Evolutionary conservation across 2,888 invertebrate species (phyloP), one percentile per base, ranked within the genome.

Genomic region (Limenitis arthemis): DNA sequence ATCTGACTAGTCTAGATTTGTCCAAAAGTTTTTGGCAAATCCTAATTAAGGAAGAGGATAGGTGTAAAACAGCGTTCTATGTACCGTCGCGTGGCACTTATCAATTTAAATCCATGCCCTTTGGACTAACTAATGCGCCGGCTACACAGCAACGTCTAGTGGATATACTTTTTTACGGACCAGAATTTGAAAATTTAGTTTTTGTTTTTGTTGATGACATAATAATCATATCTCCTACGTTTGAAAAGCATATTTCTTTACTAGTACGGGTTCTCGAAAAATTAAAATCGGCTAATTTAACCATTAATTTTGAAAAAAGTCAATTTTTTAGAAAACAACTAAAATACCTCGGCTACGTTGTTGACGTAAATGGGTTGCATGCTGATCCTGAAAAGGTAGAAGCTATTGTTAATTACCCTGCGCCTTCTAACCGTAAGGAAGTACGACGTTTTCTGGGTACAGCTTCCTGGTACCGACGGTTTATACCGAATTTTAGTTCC

Each of bases 361-460:
- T 79, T 0, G 65, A 69, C 49, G 12, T 34, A 4, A 32, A 57
- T 0, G 66, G 68, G 5, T 39, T 68, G 1, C 60, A 56, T 6
- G 58, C 64, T 1, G 64, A 68, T 32, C 65, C 66, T 5, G 61
- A 54, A 7, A 66, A 68, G 36, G 60, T 64, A 7, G 34, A 5
- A 5, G 8, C 9, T 34, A 34, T 34, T 34, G 8, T 34, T 9
- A 34, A 34, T 34, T 34, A 34, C n/a, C 34, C 34, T 34, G 7
- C 34, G 7, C 34, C 34, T 0, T 37, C 58, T 11, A 44, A 44
- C 12, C 32, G 8, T 30, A 30, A 28, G 9, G 30, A 28, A 41
- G 31, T 31, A 29, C 9, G 31, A 8, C 5, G 31, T 48, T 62
- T 44, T 30, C 8, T 8, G 11, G 7, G 20, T 41, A 30, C 30